phyloP scores from a whole-genome alignment of 2,888 invertebrate genomes.

The Erebia aethiops region DNA sequence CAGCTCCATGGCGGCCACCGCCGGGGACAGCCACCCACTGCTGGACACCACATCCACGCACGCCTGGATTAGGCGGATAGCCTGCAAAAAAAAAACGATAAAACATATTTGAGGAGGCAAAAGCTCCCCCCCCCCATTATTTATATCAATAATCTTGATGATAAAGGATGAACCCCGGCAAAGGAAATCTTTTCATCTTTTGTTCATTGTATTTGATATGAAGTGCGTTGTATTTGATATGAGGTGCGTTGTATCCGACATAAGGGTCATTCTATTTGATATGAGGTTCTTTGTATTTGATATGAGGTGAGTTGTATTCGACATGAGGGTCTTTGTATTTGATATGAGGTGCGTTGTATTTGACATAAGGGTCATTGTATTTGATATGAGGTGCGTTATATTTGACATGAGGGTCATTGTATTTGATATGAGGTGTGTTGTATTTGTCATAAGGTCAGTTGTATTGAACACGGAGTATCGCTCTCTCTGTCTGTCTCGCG shows the following conservation, averaged over 20 bases:
- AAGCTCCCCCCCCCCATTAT: too few relatives aligned
- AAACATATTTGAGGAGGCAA: too few relatives aligned
- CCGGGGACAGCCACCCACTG: conserved; percentile 99
- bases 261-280: too few relatives aligned
- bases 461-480: neutral
- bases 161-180: too few relatives aligned
- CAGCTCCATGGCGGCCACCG: conserved; percentile 99
- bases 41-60: conserved; percentile 96
- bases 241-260: too few relatives aligned
- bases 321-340: neutral
- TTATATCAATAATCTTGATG: too few relatives aligned
- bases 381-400: neutral
- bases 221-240: too few relatives aligned
- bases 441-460: neutral
- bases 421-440: neutral
- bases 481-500: neutral
- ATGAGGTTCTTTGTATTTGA: too few relatives aligned
- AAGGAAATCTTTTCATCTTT: too few relatives aligned
- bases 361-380: neutral
- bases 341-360: neutral
- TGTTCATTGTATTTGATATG: too few relatives aligned
- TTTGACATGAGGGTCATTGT: too few relatives aligned
- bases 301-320: neutral
- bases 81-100: conserved; percentile 60
- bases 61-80: conserved; percentile 94